phyloP scores from a whole-genome alignment of 2,797 vertebrate genomes.

The Phrynocephalus vlangalii region DNA sequence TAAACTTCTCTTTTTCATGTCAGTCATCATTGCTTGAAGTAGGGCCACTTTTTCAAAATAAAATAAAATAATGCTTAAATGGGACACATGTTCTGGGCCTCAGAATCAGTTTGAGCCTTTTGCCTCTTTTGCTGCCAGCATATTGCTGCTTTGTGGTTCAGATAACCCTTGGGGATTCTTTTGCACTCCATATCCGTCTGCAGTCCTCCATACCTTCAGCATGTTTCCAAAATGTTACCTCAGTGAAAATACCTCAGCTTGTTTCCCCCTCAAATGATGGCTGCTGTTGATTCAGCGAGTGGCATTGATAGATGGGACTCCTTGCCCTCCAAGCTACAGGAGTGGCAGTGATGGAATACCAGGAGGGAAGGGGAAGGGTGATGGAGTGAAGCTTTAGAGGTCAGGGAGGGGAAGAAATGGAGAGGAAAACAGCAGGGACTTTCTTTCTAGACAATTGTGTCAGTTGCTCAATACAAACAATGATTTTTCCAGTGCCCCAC shows the following conservation, averaged over 20 bases:
- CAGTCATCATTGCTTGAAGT: too few species aligned
- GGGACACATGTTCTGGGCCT: too few species aligned
- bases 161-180: accelerated
- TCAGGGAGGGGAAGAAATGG: neutral
- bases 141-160: neutral
- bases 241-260: neutral
- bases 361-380: neutral
- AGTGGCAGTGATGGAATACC: conserved; percentile 14
- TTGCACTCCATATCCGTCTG: neutral
- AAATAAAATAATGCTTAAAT: too few species aligned
- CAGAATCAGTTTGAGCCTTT: neutral
- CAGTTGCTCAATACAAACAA: conserved; percentile 5
- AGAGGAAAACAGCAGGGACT: conserved; percentile 11
- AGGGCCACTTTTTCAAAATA: too few species aligned
- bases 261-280: neutral
- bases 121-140: neutral
- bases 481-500: conserved; percentile 29
- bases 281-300: conserved; percentile 29
- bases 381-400: conserved; percentile 33
- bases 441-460: conserved; percentile 23
- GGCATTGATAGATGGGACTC: conserved; percentile 1
- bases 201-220: neutral
- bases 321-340: conserved; percentile 12
- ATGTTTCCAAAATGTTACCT: conserved; percentile 25
- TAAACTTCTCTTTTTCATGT: too few species aligned